Conservation (phyloP, 2,113 vertebrate genomes). For the Megalops atlanticus region DNA sequence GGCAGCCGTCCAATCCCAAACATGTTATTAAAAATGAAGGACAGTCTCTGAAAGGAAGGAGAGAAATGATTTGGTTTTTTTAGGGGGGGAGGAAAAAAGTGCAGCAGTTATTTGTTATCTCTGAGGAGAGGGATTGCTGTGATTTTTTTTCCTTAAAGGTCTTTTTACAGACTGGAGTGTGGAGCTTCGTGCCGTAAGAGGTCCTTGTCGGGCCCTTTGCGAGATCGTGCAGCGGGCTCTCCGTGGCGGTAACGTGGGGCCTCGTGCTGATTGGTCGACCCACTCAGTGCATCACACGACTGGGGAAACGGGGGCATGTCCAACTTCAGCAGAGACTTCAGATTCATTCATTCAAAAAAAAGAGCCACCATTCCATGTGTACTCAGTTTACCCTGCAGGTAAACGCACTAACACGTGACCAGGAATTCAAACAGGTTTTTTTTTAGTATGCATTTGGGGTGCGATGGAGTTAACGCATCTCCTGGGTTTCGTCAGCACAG, state of each 20-base stretch:
- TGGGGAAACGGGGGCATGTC: not conserved
- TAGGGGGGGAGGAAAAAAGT: not conserved
- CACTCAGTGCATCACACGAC: not conserved
- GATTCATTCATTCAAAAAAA: not conserved
- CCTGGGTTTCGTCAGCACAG: not conserved
- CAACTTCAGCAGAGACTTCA: not conserved
- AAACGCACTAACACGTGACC: not conserved
- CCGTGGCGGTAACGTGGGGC: not conserved
- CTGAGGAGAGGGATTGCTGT: not conserved
- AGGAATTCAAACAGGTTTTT: not conserved
- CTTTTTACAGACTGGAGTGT: no score
- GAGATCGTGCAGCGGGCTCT: not conserved
- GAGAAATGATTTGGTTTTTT: not conserved
- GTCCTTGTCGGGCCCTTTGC: no score
- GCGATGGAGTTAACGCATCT: not conserved
- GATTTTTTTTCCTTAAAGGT: no score
- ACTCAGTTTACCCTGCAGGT: not conserved
- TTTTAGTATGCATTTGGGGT: no score
- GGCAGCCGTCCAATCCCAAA: not conserved
- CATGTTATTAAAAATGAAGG: conserved; percentile 22
- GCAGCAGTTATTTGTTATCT: not conserved
- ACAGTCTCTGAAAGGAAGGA: not conserved
- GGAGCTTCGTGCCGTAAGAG: no score
- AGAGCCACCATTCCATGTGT: not conserved
- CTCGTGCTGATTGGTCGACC: no score